Evolutionary conservation across 2,888 invertebrate species (phyloP).

Genomic region (Oeneis ivallda): DNA sequence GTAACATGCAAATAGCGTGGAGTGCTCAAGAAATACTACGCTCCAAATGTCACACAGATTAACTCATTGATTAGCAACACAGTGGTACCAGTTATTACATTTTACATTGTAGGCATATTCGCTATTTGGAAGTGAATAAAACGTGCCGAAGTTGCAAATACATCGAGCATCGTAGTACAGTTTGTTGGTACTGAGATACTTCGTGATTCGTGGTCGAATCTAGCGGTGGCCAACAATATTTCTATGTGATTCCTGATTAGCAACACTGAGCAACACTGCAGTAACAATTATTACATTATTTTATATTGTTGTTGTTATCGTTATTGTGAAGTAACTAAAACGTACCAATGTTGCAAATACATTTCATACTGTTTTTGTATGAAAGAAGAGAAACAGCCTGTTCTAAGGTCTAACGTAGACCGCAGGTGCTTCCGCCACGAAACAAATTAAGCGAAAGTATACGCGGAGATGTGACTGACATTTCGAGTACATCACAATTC

Average conservation of each 20-base stretch:
- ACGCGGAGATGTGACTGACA: no score
- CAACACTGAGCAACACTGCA: no score
- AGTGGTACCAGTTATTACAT: not conserved
- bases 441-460: no score
- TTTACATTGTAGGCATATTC: not conserved
- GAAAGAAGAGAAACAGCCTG: not conserved
- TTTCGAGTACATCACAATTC: no score
- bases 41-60: slow-evolving; percentile 36
- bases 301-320: not conserved
- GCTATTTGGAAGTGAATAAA: not conserved
- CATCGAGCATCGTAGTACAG: no score
- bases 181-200: no score
- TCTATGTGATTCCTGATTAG: no score
- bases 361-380: no score
- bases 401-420: not conserved
- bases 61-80: slow-evolving; percentile 31
- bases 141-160: not conserved
- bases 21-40: slow-evolving; percentile 32
- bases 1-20: slow-evolving; percentile 32
- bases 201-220: no score
- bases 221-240: no score
- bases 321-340: not conserved
- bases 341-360: not conserved
- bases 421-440: no score
- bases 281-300: not conserved